Base-by-base conservation (phyloP, 2,113 vertebrate genomes). In the Callithrix jacchus region DNA sequence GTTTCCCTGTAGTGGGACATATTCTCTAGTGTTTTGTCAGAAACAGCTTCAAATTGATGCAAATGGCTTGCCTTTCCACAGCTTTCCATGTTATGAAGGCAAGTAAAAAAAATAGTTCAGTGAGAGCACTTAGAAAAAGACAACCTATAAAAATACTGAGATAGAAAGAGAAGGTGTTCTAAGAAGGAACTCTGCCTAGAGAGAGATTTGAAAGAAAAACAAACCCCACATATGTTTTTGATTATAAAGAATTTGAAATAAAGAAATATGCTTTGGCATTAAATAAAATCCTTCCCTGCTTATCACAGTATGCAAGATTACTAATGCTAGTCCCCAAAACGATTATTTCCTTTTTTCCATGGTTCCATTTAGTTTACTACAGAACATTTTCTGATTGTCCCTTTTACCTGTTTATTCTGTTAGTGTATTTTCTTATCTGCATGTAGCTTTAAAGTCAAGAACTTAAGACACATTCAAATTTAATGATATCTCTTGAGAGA, bases 181-280 rank as follows among this genome's bases (percentile, higher is more conserved):
- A n/a, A 85, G 58, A 47, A 94, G 13, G 35, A 45, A 66, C 3
- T 47, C 61, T 42, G 21, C 23, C 73, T 0, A 82, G 20, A 93
- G 17, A 86, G 30, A 85, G 3, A 21, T 5, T 40, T 30, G 32
- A 35, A 47, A 87, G 45, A 3, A 52, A 87, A 85, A 56, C 3
- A 80, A 61, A 64, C 11, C 10, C 3, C 27, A 21, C 61, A 2
- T 90, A 11, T 35, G 66, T 45, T 68, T 96, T 37, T 52, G 10
- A 82, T 73, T 92, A 89, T 79, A 91, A 85, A 97, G 45, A 96
- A 77, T 94, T 71, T 54, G 83, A 92, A 95, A 93, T 97, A 97
- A 98, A 98, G 92, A 98, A 91, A 97, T 85, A 49, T 86, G 83
- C 89, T 97, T 97, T 94, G 92, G 97, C 76, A 91, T 96, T 83